phyloP scores from a whole-genome alignment of 2,113 vertebrate genomes.

The Rostratula benghalensis region DNA sequence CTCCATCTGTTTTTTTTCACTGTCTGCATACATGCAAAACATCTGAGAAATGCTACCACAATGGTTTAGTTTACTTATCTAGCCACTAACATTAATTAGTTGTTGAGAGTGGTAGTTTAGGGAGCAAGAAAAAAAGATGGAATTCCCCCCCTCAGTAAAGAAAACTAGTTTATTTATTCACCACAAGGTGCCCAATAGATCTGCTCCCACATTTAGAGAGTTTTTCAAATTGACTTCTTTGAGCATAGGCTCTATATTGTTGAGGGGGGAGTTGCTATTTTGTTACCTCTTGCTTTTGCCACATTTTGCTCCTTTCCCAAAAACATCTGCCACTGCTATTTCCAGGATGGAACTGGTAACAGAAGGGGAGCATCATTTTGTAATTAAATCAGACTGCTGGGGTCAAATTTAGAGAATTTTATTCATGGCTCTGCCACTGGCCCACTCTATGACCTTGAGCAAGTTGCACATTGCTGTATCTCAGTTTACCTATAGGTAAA shows the following conservation, averaged over 20 bases:
- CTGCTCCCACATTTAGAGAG: neutral
- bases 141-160: neutral
- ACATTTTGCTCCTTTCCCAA: neutral
- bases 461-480: constrained; percentile 44
- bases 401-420: constrained; percentile 48
- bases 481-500: constrained; percentile 65
- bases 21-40: constrained; percentile 57
- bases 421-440: constrained; percentile 37
- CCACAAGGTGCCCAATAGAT: neutral
- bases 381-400: constrained; percentile 28
- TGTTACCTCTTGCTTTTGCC: neutral
- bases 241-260: neutral
- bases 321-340: constrained; percentile 44
- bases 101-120: constrained; percentile 31
- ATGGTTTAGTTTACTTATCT: constrained; percentile 64
- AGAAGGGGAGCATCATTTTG: neutral
- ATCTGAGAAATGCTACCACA: constrained; percentile 70
- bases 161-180: neutral
- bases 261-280: neutral
- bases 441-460: constrained; percentile 58
- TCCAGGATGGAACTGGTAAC: constrained; percentile 20
- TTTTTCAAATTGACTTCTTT: neutral
- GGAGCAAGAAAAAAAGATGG: constrained; percentile 34
- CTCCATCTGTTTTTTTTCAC: constrained; percentile 73
- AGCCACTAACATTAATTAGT: constrained; percentile 45